These are phyloP conservation scores for Galagoides demidoff DNA, from an alignment of 2,797 vertebrate species.

Conservation along the genomic window DNA sequence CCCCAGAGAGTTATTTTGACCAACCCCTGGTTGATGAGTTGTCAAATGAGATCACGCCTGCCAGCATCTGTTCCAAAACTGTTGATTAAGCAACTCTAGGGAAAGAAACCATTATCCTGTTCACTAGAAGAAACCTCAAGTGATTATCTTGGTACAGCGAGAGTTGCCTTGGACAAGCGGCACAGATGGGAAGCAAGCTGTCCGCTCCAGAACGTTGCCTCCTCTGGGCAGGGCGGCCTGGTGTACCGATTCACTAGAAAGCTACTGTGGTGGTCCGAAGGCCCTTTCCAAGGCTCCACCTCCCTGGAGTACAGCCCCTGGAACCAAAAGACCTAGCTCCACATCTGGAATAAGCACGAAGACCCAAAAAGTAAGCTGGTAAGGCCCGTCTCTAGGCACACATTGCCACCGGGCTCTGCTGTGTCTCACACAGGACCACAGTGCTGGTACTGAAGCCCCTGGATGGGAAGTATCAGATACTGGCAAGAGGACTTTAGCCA, in stretches of 20 bases:
- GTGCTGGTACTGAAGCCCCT: not conserved
- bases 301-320: not conserved
- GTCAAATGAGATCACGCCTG: constrained; percentile 11
- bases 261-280: not conserved
- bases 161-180: constrained; percentile 48
- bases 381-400: not conserved
- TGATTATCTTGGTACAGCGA: not conserved
- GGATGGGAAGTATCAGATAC: not conserved
- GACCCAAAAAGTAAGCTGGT: not conserved
- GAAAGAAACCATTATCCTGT: constrained; percentile 44
- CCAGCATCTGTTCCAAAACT: constrained; percentile 54
- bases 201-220: constrained; percentile 27
- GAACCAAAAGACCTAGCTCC: not conserved
- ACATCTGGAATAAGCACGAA: not conserved
- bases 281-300: not conserved
- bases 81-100: constrained; percentile 56
- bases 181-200: constrained; percentile 61
- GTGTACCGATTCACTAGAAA: not conserved
- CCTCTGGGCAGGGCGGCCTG: not conserved
- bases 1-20: not conserved
- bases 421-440: not conserved
- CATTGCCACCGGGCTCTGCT: not conserved
- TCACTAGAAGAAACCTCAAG: constrained; percentile 22
- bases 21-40: not conserved
- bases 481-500: not conserved